Conservation (phyloP, 2,113 vertebrate species). For the Paralichthys olivaceus region DNA sequence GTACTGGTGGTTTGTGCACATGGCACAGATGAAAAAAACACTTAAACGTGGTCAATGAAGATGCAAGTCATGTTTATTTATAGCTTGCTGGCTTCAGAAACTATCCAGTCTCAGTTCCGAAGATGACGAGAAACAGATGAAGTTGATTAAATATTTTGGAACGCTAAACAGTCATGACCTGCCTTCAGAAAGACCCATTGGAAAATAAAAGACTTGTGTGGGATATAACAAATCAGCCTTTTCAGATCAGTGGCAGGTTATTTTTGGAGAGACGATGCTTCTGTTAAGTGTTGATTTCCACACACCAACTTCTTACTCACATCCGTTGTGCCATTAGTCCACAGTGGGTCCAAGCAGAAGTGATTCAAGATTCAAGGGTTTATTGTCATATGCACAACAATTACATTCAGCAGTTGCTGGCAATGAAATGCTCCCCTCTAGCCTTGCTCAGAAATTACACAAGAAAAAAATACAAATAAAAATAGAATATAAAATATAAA, state of each 20-base stretch:
- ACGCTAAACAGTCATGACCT: background rate
- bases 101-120: background rate
- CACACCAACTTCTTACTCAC: slow-evolving; percentile 5
- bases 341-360: background rate
- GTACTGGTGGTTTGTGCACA: background rate
- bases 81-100: background rate
- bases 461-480: too few species aligned
- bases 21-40: background rate
- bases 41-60: background rate
- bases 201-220: background rate
- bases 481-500: too few species aligned
- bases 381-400: too few species aligned
- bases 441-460: too few species aligned
- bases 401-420: too few species aligned
- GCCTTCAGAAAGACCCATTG: background rate
- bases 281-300: background rate
- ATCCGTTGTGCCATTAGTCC: background rate
- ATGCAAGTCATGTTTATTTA: background rate
- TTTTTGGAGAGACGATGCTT: background rate
- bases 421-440: too few species aligned
- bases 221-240: too few species aligned
- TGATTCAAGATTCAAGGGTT: too few species aligned
- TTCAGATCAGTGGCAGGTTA: background rate
- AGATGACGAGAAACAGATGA: background rate
- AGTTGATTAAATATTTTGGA: background rate